Evolutionary conservation across 2,888 invertebrate species (phyloP).

Genomic region (Lymantria monacha): DNA sequence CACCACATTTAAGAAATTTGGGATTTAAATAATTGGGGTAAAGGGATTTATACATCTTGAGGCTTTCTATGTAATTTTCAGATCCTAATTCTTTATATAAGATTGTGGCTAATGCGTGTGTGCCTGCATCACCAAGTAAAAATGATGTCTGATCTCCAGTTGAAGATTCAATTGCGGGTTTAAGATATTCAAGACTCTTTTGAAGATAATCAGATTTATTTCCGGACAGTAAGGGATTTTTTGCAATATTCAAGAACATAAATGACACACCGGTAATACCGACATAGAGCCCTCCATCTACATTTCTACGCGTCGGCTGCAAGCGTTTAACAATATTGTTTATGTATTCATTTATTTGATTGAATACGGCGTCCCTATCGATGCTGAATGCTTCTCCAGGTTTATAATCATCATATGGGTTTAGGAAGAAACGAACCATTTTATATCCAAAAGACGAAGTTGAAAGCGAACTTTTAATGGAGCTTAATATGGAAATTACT

Average conservation of each 20-base stretch:
- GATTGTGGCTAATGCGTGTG: slow-evolving; percentile 87
- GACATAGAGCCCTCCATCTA: slow-evolving; percentile 85
- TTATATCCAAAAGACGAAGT: slow-evolving; percentile 35
- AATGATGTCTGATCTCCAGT: slow-evolving; percentile 86
- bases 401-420: slow-evolving; percentile 59
- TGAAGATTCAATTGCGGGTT: slow-evolving; percentile 82
- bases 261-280: slow-evolving; percentile 88
- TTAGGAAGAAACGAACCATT: slow-evolving; percentile 72
- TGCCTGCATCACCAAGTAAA: slow-evolving; percentile 90
- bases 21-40: slow-evolving; percentile 57
- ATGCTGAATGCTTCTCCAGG: slow-evolving; percentile 32
- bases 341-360: slow-evolving; percentile 56
- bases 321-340: slow-evolving; percentile 58
- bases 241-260: slow-evolving; percentile 87
- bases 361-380: slow-evolving; percentile 44
- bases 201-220: slow-evolving; percentile 75
- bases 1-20: slow-evolving; percentile 84
- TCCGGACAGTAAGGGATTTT: slow-evolving; percentile 72
- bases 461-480: slow-evolving; percentile 37
- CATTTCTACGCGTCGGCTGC: slow-evolving; percentile 63
- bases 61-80: slow-evolving; percentile 47
- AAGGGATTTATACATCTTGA: slow-evolving; percentile 65
- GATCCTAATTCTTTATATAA: slow-evolving; percentile 80
- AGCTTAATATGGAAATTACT: slow-evolving; percentile 25
- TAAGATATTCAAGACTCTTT: slow-evolving; percentile 83